Conservation (phyloP, 2,888 invertebrate species). For the Conus canariensis region DNA sequence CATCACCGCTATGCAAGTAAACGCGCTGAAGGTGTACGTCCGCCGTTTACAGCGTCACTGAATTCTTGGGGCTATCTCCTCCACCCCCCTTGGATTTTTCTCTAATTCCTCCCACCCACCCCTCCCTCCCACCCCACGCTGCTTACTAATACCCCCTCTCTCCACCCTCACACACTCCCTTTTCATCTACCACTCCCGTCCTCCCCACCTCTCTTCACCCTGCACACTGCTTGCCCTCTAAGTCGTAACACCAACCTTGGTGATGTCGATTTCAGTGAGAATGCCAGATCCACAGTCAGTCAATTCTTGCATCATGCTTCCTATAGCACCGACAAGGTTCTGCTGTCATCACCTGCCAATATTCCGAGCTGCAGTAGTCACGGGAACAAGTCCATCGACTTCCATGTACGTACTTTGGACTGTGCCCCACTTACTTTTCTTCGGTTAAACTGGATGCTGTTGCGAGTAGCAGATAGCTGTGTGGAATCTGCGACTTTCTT, state of each 20-base stretch:
- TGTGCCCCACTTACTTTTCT: not conserved
- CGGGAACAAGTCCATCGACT: slow-evolving; percentile 9
- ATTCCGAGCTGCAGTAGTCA: not conserved
- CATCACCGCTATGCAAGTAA: not conserved
- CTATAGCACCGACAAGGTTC: not conserved
- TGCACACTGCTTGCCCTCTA: not conserved
- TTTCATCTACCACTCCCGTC: not conserved
- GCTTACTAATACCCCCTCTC: too few species aligned
- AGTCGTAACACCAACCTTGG: not conserved
- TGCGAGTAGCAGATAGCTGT: slow-evolving; percentile 3
- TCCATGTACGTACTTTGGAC: not conserved
- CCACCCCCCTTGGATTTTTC: not conserved
- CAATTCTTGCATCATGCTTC: slow-evolving; percentile 14
- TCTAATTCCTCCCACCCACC: too few species aligned
- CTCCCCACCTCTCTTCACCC: not conserved
- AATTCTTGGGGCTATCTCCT: not conserved
- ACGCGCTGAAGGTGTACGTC: too few species aligned
- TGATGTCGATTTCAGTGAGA: slow-evolving; percentile 8
- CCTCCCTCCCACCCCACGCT: not conserved
- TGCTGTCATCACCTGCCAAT: slow-evolving; percentile 11
- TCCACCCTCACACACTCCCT: not conserved
- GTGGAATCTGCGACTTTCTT: not conserved
- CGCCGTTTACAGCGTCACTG: too few species aligned
- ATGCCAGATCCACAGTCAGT: not conserved
- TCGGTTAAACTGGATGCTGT: not conserved